phyloP scores from a whole-genome alignment of 2,888 invertebrate genomes.

The Agrochola lychnidis region DNA sequence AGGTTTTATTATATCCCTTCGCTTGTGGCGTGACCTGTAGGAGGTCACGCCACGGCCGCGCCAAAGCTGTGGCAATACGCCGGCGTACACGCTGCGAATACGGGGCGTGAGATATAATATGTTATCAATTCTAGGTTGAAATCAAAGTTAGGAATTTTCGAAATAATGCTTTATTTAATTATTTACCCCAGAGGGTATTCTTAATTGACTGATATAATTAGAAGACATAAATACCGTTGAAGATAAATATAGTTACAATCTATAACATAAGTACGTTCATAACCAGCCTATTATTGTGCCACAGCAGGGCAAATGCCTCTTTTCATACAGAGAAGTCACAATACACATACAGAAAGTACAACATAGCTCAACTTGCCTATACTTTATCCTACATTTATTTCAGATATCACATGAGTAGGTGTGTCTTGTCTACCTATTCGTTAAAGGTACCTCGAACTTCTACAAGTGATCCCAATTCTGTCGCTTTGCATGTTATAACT shows the following conservation, averaged over 20 bases:
- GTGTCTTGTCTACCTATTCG: too few relatives aligned
- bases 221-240: neutral
- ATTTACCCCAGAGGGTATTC: neutral
- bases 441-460: neutral
- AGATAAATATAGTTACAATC: too few relatives aligned
- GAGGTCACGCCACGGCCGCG: too few relatives aligned
- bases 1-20: neutral
- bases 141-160: too few relatives aligned
- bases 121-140: too few relatives aligned
- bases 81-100: too few relatives aligned
- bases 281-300: too few relatives aligned
- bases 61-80: too few relatives aligned
- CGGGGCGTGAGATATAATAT: too few relatives aligned
- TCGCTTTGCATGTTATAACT: neutral
- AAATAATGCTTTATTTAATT: neutral
- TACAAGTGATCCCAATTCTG: neutral
- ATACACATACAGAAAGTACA: neutral
- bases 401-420: neutral
- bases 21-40: too few relatives aligned
- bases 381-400: neutral
- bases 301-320: neutral
- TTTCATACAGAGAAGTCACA: neutral
- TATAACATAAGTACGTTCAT: too few relatives aligned
- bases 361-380: neutral
- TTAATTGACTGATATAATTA: constrained; percentile 7